Evolutionary conservation across 2,797 vertebrate species (phyloP), one percentile per base, ranked within the genome.

Genomic region (Semotilus atromaculatus): DNA sequence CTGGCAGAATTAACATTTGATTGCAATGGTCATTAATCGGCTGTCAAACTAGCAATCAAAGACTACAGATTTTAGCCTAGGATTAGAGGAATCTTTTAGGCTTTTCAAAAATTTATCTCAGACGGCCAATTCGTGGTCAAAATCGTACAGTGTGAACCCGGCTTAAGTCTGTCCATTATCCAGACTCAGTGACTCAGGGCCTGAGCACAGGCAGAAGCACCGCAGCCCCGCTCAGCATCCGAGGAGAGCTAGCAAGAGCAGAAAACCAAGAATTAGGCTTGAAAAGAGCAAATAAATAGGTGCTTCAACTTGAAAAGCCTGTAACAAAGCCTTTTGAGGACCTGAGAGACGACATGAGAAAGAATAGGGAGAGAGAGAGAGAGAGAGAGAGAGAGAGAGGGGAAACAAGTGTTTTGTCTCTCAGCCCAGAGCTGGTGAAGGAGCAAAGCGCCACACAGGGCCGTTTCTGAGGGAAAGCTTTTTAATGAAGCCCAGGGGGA

Each of bases 281-380:
- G 95, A 97, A 97, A 97, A 96, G 96, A 96, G 96, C 96, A 98
- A 98, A 97, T 98, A 98, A 98, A 97, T 97, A 97, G 96, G 96
- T 96, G 95, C 95, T 96, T 95, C 94, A 96, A 97, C 96, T 97
- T 97, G 97, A 97, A 97, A 96, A 95, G 94, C 93, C 95, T 93
- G 95, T 95, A 92, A 97, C 95, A 97, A 97, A 96, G 94, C 94
- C 92, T 91, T 94, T 95, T 94, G 94, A 96, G 95, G 94, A 92
- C 94, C 94, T 96, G 82, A 86, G 55, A 73, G 86, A 88, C 36
- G 73, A 67, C 74, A 81, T 71, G 83, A 86, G 76, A 79, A 31
- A 55, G 80, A 83, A 82, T 64, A 14, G 31, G 14, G 62, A 71
- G 82, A 77, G 40, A 40, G 77, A 68, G 40, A 34, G 78, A 75